These are phyloP conservation scores for Pterois miles DNA, from an alignment of 2,797 vertebrate genomes.

Conservation along the genomic window DNA sequence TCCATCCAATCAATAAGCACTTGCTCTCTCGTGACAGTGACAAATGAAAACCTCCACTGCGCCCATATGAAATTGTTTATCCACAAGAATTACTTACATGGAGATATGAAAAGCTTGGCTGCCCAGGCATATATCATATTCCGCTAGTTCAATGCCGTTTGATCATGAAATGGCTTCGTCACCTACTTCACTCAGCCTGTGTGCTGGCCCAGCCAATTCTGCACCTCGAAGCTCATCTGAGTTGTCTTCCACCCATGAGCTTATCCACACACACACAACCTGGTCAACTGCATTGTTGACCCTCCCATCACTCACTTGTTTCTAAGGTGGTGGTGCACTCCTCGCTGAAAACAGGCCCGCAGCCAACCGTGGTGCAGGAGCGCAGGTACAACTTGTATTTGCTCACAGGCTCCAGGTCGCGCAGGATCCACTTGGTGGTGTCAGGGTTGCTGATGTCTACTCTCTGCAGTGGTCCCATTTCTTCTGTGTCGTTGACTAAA, in stretches of 20 bases:
- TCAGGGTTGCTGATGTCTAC: constrained; percentile 84
- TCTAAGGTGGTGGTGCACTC: constrained; percentile 88
- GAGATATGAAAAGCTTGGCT: constrained; percentile 77
- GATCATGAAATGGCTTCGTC: constrained; percentile 45
- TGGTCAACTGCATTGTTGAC: neutral
- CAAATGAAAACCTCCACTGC: constrained; percentile 77
- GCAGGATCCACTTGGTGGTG: constrained; percentile 85
- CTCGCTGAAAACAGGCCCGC: constrained; percentile 88
- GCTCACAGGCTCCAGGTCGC: constrained; percentile 86
- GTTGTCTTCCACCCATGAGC: neutral
- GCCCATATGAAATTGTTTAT: constrained; percentile 81
- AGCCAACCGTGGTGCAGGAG: constrained; percentile 92
- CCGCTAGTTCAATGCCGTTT: constrained; percentile 53
- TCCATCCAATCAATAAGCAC: constrained; percentile 83
- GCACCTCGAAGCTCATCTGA: constrained; percentile 12
- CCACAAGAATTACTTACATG: constrained; percentile 76
- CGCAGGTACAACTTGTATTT: constrained; percentile 94
- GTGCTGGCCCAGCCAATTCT: neutral
- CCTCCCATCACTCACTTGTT: constrained; percentile 87
- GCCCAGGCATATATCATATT: constrained; percentile 67
- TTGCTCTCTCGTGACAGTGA: constrained; percentile 83
- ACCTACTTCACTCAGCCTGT: constrained; percentile 17
- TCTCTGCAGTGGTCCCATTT: constrained; percentile 83
- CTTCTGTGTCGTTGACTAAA: constrained; percentile 92
- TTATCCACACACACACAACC: neutral